phyloP scores from a whole-genome alignment of 2,113 vertebrate species.

The sheep (Ovis aries) region DNA sequence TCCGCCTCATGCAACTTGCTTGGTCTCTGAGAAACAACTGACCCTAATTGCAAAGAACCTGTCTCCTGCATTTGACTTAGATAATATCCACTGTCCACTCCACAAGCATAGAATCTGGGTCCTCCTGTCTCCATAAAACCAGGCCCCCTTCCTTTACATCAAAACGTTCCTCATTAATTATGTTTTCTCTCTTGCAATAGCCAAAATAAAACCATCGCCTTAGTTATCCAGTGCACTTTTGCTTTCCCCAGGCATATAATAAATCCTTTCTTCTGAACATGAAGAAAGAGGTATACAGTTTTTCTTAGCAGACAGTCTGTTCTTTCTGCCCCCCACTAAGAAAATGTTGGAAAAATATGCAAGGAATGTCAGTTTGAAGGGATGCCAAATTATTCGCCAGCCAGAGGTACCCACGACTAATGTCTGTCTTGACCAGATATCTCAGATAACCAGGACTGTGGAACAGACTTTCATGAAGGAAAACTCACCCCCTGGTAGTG shows the following conservation, averaged over 20 bases:
- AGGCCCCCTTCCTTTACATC: neutral
- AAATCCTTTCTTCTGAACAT: conserved; percentile 7
- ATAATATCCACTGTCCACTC: neutral
- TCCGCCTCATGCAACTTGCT: accelerated
- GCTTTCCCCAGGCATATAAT: neutral
- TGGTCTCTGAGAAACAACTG: neutral
- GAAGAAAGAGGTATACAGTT: neutral
- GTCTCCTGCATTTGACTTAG: neutral
- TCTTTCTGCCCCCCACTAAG: neutral
- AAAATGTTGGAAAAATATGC: conserved; percentile 22
- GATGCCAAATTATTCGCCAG: neutral
- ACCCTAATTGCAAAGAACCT: neutral
- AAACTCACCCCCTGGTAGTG: neutral
- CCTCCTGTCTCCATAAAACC: neutral
- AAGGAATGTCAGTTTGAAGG: conserved; percentile 6
- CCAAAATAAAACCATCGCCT: neutral
- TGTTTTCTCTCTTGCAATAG: neutral
- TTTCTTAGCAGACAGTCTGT: conserved; percentile 7
- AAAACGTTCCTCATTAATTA: neutral
- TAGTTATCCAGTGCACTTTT: neutral
- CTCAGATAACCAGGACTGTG: neutral
- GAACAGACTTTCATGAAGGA: neutral
- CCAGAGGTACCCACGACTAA: neutral
- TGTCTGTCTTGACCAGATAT: neutral
- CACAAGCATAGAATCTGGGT: neutral